Conservation (phyloP, 2,888 invertebrate species). For the Chaetoderma sp. region DNA sequence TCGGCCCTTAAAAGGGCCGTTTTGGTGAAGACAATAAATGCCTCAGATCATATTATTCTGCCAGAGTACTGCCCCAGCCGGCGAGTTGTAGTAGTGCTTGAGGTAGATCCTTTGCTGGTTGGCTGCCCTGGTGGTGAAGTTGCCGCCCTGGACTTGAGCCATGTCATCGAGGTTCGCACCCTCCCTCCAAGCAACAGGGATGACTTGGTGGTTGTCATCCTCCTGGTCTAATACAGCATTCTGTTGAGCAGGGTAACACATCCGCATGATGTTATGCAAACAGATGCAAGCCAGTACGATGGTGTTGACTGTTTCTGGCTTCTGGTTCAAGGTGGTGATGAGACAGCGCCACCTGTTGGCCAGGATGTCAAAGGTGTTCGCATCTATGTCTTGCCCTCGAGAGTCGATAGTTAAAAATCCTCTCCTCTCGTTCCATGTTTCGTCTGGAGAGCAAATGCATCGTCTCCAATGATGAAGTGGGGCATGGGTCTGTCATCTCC, state of each 20-base stretch:
- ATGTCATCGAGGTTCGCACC: conserved; percentile 20
- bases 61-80: conserved; percentile 36
- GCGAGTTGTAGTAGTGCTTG: conserved; percentile 33
- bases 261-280: conserved; percentile 38
- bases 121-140: conserved; percentile 22
- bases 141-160: conserved; percentile 13
- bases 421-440: conserved; percentile 32
- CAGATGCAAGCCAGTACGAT: conserved; percentile 30
- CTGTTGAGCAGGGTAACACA: conserved; percentile 28
- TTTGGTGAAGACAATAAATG: no score
- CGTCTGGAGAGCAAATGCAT: conserved; percentile 38
- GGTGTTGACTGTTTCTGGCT: conserved; percentile 20
- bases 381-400: conserved; percentile 39
- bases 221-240: conserved; percentile 32
- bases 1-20: no score
- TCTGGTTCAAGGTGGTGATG: conserved; percentile 33
- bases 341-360: conserved; percentile 34
- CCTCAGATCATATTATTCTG: conserved; percentile 37
- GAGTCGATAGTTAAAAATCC: conserved; percentile 44
- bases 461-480: conserved; percentile 42
- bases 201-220: conserved; percentile 35
- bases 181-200: conserved; percentile 37
- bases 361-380: conserved; percentile 45
- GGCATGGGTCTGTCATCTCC: conserved; percentile 32
- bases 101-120: conserved; percentile 33